Conservation (phyloP, 2,113 vertebrate genomes). For the Sardina pilchardus region DNA sequence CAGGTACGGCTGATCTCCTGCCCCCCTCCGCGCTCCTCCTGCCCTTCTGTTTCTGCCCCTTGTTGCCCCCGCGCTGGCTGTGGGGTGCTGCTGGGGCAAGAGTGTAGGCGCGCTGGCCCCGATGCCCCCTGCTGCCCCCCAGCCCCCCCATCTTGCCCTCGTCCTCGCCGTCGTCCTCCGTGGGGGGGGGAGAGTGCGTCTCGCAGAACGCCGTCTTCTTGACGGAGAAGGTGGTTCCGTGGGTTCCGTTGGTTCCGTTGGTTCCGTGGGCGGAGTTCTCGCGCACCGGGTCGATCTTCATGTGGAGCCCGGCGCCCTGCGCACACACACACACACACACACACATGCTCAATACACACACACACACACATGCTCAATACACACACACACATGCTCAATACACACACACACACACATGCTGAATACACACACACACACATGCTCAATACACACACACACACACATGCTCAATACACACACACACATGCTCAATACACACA, state of each 20-base stretch:
- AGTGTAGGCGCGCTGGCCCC: constrained; percentile 73
- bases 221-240: constrained; percentile 93
- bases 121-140: constrained; percentile 69
- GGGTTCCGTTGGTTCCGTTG: too few species aligned
- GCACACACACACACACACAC: too few species aligned
- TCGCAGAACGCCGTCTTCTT: constrained; percentile 96
- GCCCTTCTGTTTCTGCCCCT: constrained; percentile 85
- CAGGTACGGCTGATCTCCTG: constrained; percentile 66
- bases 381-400: too few species aligned
- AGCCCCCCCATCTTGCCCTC: constrained; percentile 70
- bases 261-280: constrained; percentile 91
- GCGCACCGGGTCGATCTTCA: constrained; percentile 96
- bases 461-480: too few species aligned
- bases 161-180: constrained; percentile 65
- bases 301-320: constrained; percentile 91
- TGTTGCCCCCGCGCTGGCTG: constrained; percentile 68
- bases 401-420: too few species aligned
- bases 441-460: too few species aligned
- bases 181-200: constrained; percentile 82
- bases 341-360: too few species aligned
- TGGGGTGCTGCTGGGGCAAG: constrained; percentile 62
- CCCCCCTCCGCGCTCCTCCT: constrained; percentile 74
- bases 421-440: too few species aligned
- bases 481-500: too few species aligned
- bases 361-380: too few species aligned